A percentile compares a stretch with the other conserved stretches of the same genome.
Evolutionary conservation across 2,113 vertebrate species (phyloP).

Genomic region (Podiceps cristatus): DNA sequence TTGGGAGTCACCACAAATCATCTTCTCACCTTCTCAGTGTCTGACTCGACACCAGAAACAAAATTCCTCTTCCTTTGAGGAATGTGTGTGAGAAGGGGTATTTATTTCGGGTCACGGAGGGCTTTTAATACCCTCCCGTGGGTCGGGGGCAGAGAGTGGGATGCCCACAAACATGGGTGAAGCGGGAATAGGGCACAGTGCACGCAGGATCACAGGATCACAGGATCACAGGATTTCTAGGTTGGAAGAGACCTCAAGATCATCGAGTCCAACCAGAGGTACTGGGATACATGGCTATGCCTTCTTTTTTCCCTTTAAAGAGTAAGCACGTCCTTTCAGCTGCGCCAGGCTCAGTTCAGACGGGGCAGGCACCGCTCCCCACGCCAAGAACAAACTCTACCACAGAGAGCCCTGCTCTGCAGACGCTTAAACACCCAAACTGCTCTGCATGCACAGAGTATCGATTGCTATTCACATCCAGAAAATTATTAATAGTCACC

Average conservation of each 20-base stretch:
- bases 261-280: too few relatives aligned
- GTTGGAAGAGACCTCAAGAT: too few relatives aligned
- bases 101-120: rapidly evolving
- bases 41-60: neutral
- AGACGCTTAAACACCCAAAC: neutral
- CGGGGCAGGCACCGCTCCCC: rapidly evolving
- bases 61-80: neutral
- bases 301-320: too few relatives aligned
- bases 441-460: rapidly evolving
- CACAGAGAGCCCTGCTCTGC: rapidly evolving
- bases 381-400: neutral
- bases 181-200: rapidly evolving
- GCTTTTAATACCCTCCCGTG: neutral
- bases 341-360: rapidly evolving
- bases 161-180: neutral
- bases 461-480: rapidly evolving
- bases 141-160: neutral
- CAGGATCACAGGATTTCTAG: too few relatives aligned
- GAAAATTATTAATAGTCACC: neutral
- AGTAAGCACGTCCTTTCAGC: rapidly evolving
- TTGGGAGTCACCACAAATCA: neutral
- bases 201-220: too few relatives aligned
- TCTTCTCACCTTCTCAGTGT: neutral
- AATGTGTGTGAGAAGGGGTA: neutral
- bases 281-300: rapidly evolving